Conservation (phyloP, 2,888 invertebrate species). For the Eurytoma californica region DNA sequence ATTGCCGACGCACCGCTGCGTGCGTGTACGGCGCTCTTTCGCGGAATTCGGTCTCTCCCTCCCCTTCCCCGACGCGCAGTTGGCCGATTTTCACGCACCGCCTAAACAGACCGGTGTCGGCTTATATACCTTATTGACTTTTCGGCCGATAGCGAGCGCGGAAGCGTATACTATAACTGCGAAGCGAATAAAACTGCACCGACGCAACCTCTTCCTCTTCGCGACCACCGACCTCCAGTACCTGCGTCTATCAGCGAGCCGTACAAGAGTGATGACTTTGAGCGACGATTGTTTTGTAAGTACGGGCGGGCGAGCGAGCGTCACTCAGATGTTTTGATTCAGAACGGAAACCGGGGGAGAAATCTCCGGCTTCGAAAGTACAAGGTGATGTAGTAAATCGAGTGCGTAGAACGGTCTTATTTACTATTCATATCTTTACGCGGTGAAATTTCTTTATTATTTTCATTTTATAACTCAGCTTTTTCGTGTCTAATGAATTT, state of each 20-base stretch:
- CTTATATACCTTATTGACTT: neutral
- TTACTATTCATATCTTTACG: too few species aligned
- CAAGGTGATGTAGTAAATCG: neutral
- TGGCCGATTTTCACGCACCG: neutral
- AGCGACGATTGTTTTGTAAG: neutral
- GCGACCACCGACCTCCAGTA: neutral
- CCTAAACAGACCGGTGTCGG: neutral
- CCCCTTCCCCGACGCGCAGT: neutral
- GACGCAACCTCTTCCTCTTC: too few species aligned
- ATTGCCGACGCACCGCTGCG: conserved; percentile 5
- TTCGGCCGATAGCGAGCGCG: too few species aligned
- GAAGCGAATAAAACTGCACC: too few species aligned
- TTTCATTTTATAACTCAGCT: too few species aligned
- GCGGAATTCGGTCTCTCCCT: conserved; percentile 56
- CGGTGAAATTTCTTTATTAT: too few species aligned
- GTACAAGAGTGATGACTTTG: neutral
- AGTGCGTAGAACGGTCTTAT: neutral
- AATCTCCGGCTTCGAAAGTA: neutral
- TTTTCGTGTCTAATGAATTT: too few species aligned
- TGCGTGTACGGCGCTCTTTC: conserved; percentile 13
- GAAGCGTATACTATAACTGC: too few species aligned
- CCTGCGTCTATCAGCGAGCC: neutral
- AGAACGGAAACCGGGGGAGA: neutral
- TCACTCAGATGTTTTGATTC: conserved; percentile 6
- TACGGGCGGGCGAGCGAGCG: neutral